A percentile compares a stretch with the other conserved stretches of the same genome.
Conservation (phyloP, 2,113 vertebrate genomes). For the Passer domesticus region DNA sequence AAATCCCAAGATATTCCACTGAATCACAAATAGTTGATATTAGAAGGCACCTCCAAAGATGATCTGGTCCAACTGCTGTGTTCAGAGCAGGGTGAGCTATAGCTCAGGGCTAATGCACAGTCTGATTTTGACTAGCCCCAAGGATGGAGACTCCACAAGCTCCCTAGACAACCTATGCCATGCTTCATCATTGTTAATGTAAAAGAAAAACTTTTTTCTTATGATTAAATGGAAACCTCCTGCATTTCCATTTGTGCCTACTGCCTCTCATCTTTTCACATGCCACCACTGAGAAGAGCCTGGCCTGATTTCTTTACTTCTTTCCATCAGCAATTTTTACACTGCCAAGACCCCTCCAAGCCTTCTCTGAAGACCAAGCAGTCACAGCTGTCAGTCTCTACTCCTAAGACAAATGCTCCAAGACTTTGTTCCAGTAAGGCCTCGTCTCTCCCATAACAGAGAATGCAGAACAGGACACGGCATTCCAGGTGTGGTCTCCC, state of each 20-base stretch:
- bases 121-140: neutral
- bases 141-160: neutral
- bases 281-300: neutral
- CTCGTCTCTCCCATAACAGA: neutral
- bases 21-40: neutral
- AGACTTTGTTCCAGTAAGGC: neutral
- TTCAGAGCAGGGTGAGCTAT: neutral
- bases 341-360: neutral
- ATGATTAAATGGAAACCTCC: neutral
- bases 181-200: neutral
- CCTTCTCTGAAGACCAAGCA: neutral
- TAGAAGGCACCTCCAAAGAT: neutral
- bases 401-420: neutral
- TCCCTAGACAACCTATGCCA: neutral
- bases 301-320: neutral
- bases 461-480: neutral
- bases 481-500: neutral
- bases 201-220: neutral
- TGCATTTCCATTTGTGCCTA: neutral
- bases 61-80: neutral
- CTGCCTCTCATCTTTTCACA: neutral
- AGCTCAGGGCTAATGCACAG: neutral
- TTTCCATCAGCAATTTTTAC: neutral
- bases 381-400: neutral
- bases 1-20: neutral